A percentile compares a stretch with the other conserved stretches of the same genome.
These are phyloP conservation scores for Stomatorhinus walkeri DNA, from an alignment of 2,797 vertebrate genomes.

Conservation along the genomic window DNA sequence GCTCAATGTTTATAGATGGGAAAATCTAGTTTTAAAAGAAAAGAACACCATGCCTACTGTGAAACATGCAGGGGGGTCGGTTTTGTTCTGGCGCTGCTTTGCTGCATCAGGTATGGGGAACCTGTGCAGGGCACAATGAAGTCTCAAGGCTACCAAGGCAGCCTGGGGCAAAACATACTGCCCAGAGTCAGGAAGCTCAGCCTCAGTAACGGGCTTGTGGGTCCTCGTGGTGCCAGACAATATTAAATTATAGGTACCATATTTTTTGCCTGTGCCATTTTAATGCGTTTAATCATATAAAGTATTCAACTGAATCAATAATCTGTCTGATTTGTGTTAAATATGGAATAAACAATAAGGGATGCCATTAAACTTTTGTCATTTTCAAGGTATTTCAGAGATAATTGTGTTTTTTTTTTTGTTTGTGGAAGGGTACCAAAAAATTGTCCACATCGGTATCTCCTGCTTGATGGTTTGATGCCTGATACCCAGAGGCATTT, in stretches of 20 bases:
- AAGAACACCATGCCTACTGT: background rate
- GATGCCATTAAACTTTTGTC: background rate
- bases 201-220: background rate
- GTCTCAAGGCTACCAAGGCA: too few species aligned
- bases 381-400: background rate
- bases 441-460: background rate
- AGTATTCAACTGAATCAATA: background rate
- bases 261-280: too few species aligned
- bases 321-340: background rate
- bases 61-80: background rate
- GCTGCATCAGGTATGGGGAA: too few species aligned
- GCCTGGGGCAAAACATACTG: background rate
- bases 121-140: too few species aligned
- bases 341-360: background rate
- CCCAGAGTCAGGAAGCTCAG: background rate
- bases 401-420: background rate
- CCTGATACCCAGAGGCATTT: background rate
- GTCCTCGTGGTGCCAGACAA: background rate
- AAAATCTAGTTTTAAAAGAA: background rate
- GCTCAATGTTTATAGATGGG: background rate
- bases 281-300: background rate
- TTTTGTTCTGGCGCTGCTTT: too few species aligned
- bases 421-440: background rate
- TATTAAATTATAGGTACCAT: background rate
- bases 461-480: background rate